phyloP scores from a whole-genome alignment of 2,797 vertebrate species.

The Epinephelus coioides region DNA sequence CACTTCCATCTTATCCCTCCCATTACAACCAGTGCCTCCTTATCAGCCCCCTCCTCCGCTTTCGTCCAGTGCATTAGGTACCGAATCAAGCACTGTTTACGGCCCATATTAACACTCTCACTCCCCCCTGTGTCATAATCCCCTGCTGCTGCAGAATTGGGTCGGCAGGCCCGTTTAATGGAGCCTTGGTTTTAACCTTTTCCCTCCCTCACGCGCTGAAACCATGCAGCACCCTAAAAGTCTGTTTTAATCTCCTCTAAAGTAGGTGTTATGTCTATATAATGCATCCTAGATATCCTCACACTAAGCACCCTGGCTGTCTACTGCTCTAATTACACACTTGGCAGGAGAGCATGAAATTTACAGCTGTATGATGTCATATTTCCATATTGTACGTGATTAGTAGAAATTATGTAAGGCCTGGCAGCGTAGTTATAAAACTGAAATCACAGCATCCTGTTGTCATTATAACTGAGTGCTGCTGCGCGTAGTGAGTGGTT shows the following conservation, averaged over 20 bases:
- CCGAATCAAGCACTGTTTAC: constrained; percentile 59
- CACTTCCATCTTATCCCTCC: constrained; percentile 63
- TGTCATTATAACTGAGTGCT: constrained; percentile 41
- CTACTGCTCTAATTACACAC: constrained; percentile 57
- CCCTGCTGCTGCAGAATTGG: constrained; percentile 68
- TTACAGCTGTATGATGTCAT: constrained; percentile 26
- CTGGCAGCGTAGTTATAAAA: constrained; percentile 32
- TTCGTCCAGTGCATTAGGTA: constrained; percentile 62
- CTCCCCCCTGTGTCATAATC: constrained; percentile 80
- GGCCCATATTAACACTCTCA: constrained; percentile 81
- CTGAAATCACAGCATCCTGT: constrained; percentile 44
- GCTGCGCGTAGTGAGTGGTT: constrained; percentile 4
- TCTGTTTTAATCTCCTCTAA: constrained; percentile 72
- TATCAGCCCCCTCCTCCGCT: constrained; percentile 37
- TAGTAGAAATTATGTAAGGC: constrained; percentile 61
- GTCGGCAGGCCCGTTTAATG: constrained; percentile 77
- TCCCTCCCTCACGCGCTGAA: constrained; percentile 53
- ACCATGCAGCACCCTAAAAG: constrained; percentile 61
- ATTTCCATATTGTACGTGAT: constrained; percentile 50
- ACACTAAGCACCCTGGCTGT: constrained; percentile 46
- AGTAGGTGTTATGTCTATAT: constrained; percentile 61
- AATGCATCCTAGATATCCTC: constrained; percentile 60
- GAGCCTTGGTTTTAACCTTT: constrained; percentile 73
- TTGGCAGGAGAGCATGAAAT: constrained; percentile 11
- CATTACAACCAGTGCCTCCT: constrained; percentile 72